phyloP scores from a whole-genome alignment of 2,888 invertebrate genomes.

The Carabus problematicus region DNA sequence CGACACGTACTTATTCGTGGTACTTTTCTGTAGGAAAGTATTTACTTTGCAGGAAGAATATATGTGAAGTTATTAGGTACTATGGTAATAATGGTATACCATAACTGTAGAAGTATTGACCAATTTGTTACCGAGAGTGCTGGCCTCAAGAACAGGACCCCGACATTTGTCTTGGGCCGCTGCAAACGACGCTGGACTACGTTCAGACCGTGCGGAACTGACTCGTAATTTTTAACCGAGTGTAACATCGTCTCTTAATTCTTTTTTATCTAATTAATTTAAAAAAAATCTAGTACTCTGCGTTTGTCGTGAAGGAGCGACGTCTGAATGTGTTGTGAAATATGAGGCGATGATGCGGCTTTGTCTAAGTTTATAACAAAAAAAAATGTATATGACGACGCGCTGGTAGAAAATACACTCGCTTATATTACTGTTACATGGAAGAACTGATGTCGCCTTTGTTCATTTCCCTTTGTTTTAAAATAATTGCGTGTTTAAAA shows the following conservation, averaged over 20 bases:
- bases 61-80: slow-evolving; percentile 14
- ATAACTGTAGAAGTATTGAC: slow-evolving; percentile 23
- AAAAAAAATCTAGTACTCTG: slow-evolving; percentile 10
- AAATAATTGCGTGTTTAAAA: slow-evolving; percentile 21
- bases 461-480: slow-evolving; percentile 22
- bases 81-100: slow-evolving; percentile 24
- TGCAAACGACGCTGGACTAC: slow-evolving; percentile 8
- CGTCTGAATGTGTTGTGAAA: slow-evolving; percentile 32
- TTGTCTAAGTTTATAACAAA: slow-evolving; percentile 32
- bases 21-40: neutral
- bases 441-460: slow-evolving; percentile 16
- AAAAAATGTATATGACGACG: neutral
- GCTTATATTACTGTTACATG: slow-evolving; percentile 8
- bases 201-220: neutral
- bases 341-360: slow-evolving; percentile 19
- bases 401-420: slow-evolving; percentile 16
- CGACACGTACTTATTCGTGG: no score
- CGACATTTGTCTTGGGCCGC: slow-evolving; percentile 8
- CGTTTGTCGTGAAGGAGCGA: slow-evolving; percentile 4
- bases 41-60: slow-evolving; percentile 5
- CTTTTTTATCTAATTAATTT: slow-evolving; percentile 33
- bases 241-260: slow-evolving; percentile 16
- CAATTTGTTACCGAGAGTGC: slow-evolving; percentile 23
- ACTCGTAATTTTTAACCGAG: slow-evolving; percentile 22
- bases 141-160: neutral